These are phyloP conservation scores for Taurulus bubalis DNA, from an alignment of 2,113 vertebrate genomes.

Conservation along the genomic window DNA sequence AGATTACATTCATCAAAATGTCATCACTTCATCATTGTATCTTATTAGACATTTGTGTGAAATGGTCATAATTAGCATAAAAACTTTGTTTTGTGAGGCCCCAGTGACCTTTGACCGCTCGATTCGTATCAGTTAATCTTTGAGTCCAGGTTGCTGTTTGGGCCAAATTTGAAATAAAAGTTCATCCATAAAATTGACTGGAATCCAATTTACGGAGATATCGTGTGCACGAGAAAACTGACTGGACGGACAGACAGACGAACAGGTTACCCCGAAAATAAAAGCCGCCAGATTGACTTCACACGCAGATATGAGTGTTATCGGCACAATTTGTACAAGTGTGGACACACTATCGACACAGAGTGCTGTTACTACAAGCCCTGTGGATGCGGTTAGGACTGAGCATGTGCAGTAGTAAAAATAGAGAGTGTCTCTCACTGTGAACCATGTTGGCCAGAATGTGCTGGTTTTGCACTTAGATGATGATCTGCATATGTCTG, in stretches of 20 bases:
- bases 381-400: no score
- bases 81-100: background rate
- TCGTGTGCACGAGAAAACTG: no score
- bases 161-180: no score
- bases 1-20: background rate
- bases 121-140: background rate
- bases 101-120: background rate
- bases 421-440: background rate
- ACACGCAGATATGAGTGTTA: slow-evolving; percentile 21
- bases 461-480: background rate
- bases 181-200: no score
- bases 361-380: background rate
- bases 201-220: no score
- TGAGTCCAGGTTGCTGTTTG: background rate
- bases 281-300: slow-evolving; percentile 4
- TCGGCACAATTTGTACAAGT: background rate
- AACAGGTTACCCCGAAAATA: no score
- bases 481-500: background rate
- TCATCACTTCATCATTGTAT: background rate
- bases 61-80: background rate
- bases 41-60: background rate
- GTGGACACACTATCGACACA: background rate
- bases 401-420: background rate
- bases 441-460: background rate
- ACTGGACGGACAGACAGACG: no score